These are phyloP conservation scores for Tetramorium alpestre DNA, from an alignment of 1,140 invertebrate genomes.

Conservation along the genomic window DNA sequence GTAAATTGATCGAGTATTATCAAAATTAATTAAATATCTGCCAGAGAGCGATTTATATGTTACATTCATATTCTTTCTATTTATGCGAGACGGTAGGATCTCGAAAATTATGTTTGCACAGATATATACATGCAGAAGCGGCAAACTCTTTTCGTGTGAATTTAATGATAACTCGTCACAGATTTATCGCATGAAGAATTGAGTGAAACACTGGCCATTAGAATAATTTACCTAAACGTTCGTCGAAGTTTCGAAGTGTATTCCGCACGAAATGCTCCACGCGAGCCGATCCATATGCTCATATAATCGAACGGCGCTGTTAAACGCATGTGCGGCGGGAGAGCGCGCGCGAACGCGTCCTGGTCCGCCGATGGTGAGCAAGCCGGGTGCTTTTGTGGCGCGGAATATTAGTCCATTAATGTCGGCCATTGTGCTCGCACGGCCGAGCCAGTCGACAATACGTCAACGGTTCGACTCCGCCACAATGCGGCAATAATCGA, in stretches of 20 bases:
- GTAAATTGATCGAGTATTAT: neutral
- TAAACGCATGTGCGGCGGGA: conserved; percentile 52
- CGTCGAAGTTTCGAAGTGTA: neutral
- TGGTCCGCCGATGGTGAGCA: conserved; percentile 49
- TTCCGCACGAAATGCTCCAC: conserved; percentile 19
- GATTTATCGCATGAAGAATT: neutral
- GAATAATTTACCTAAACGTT: neutral
- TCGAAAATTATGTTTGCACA: neutral
- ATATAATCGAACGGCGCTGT: conserved; percentile 38
- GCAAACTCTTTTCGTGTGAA: neutral
- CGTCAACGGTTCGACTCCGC: conserved; percentile 78
- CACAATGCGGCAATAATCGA: conserved; percentile 77
- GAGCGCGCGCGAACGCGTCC: conserved; percentile 51
- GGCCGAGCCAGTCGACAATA: conserved; percentile 75
- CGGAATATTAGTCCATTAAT: conserved; percentile 77
- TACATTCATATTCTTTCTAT: neutral
- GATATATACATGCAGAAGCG: neutral
- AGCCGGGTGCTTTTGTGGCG: conserved; percentile 72
- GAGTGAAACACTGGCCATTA: neutral
- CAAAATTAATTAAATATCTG: neutral
- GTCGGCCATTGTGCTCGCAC: conserved; percentile 70
- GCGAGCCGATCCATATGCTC: neutral
- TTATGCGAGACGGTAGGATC: neutral
- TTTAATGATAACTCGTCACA: neutral
- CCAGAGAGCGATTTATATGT: neutral